Evolutionary conservation across 1,140 invertebrate species (phyloP), one percentile per base, ranked within the genome.

Genomic region (Oryctes rhinoceros): DNA sequence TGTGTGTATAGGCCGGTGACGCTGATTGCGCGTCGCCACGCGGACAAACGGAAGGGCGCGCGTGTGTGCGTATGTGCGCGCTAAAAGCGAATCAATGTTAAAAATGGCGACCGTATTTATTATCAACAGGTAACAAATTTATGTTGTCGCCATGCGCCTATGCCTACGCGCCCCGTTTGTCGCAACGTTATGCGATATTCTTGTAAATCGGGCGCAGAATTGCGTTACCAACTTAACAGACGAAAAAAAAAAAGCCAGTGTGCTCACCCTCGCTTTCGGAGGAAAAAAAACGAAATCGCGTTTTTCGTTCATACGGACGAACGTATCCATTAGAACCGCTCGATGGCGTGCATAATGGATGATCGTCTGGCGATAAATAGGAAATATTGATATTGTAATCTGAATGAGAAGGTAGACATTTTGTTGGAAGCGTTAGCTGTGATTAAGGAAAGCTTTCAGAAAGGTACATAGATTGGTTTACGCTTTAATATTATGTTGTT

Each of bases 31-130:
- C 65, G 18, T 24, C 24, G 20, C 11, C 65, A 20, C 65, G 65
- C 24, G 18, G 18, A 30, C 65, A 71, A 71, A 24, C 15, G 65
- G 65, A 71, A 71, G 13, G 2, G 53, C n/a, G 15, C 5, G 53
- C 53, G 13, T 35, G 65, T 71, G 65, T 37, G 65, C 13, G 13
- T 20, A 15, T 62, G 20, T 62, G 20, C 65, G 20, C 24, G 24
- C 65, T 71, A 71, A 71, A 71, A 71, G 65, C 65, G 24, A 71
- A 71, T 71, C 65, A 71, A 37, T 71, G 65, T 71, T 71, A 71
- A 71, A 71, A 71, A 71, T 71, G 65, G 65, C 65, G 65, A 9
- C 39, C 65, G 65, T 71, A 71, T 71, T 71, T 71, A 71, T 71
- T 24, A 71, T 71, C 65, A 71, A 71, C 65, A 71, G 65, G 65